These are phyloP conservation scores for Artibeus lituratus DNA, from an alignment of 2,797 vertebrate genomes.

Conservation along the genomic window DNA sequence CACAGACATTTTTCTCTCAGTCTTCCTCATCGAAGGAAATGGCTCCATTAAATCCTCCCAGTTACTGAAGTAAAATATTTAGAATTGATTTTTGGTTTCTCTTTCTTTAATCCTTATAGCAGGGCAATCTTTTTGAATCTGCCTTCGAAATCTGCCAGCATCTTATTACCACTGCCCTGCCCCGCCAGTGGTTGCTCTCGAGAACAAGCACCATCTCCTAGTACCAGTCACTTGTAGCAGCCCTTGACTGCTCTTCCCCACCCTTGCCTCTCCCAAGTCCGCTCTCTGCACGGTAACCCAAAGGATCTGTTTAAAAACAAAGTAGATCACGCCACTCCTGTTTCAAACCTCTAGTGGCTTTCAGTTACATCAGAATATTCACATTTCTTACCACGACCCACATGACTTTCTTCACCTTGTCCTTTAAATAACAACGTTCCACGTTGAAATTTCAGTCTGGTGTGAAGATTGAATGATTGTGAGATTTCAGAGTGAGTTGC, in stretches of 20 bases:
- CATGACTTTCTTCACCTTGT: not conserved
- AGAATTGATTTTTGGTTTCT: not conserved
- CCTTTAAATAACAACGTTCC: not conserved
- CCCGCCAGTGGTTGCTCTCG: not conserved
- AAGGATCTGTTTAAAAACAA: not conserved
- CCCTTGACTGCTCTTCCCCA: not conserved
- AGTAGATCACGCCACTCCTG: not conserved
- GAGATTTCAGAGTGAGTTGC: not conserved
- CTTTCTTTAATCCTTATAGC: not conserved
- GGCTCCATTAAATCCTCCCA: not conserved
- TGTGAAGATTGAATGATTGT: not conserved
- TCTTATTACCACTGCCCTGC: not conserved
- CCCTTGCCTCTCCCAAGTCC: not conserved
- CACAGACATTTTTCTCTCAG: not conserved
- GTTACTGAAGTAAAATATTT: not conserved
- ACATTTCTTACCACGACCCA: not conserved
- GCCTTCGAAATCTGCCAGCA: not conserved
- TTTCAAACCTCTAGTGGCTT: not conserved
- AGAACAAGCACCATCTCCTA: not conserved
- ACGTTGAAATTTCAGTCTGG: not conserved
- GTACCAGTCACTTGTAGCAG: not conserved
- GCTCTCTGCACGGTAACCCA: not conserved
- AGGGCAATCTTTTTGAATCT: not conserved
- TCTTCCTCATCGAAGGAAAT: not conserved
- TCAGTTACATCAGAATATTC: not conserved